These are phyloP conservation scores for Dynastes grantii DNA, from an alignment of 2,888 invertebrate genomes.

Conservation along the genomic window DNA sequence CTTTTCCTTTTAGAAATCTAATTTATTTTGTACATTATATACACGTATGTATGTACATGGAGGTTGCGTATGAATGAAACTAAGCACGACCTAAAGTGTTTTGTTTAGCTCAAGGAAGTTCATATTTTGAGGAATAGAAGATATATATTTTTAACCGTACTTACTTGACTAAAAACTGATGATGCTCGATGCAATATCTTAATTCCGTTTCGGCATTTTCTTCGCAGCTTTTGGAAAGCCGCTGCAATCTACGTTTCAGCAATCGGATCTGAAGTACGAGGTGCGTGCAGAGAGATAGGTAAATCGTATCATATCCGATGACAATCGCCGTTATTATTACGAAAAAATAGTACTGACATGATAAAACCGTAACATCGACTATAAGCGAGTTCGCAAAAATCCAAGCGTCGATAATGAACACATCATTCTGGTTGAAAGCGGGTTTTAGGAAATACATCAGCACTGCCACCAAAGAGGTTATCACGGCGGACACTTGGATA, in stretches of 20 bases:
- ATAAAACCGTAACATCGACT: constrained; percentile 22
- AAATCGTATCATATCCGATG: constrained; percentile 41
- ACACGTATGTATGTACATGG: too few relatives aligned
- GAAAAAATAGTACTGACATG: constrained; percentile 41
- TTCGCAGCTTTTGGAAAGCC: background rate
- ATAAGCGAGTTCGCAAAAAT: constrained; percentile 3
- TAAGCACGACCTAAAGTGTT: too few relatives aligned
- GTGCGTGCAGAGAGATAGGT: constrained; percentile 41
- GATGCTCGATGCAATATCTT: constrained; percentile 32
- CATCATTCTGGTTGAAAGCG: constrained; percentile 18
- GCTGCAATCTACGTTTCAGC: constrained; percentile 17
- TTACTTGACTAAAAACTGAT: constrained; percentile 39
- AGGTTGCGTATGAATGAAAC: too few relatives aligned
- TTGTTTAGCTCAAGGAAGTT: too few relatives aligned
- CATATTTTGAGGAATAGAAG: too few relatives aligned
- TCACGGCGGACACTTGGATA: background rate
- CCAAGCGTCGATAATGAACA: constrained; percentile 39
- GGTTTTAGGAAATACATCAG: constrained; percentile 40
- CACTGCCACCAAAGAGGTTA: constrained; percentile 1
- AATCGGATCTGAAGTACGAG: constrained; percentile 38
- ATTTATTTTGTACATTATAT: too few relatives aligned
- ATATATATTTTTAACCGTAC: background rate
- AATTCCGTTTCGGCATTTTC: constrained; percentile 2
- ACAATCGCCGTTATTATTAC: constrained; percentile 11
- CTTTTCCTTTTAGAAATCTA: too few relatives aligned